A percentile compares a stretch with the other conserved stretches of the same genome.
Evolutionary conservation across 1,140 invertebrate species (phyloP).

Genomic region (Apis florea): DNA sequence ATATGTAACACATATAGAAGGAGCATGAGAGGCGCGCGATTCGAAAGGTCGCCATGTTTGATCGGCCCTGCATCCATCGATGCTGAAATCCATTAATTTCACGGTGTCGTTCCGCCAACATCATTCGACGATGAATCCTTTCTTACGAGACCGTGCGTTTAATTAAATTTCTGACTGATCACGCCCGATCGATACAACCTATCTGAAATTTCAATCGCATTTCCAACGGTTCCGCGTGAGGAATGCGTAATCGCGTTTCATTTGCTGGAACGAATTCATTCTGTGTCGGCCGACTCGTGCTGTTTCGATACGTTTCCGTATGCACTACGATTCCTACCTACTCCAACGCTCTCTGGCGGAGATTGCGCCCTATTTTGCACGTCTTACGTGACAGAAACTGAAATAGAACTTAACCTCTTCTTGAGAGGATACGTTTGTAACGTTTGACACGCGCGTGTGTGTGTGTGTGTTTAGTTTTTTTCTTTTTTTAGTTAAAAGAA

Average conservation of each 20-base stretch:
- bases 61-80: background rate
- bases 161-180: constrained; percentile 12
- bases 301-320: background rate
- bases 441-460: too few species aligned
- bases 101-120: background rate
- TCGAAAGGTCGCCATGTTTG: background rate
- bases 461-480: too few species aligned
- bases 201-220: constrained; percentile 21
- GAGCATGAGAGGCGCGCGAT: background rate
- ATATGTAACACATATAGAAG: too few species aligned
- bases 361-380: background rate
- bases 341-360: background rate
- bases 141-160: background rate
- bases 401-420: background rate
- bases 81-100: constrained; percentile 22
- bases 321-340: background rate
- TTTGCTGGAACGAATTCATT: constrained; percentile 5
- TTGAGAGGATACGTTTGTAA: too few species aligned
- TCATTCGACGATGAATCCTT: constrained; percentile 3
- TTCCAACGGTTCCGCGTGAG: background rate
- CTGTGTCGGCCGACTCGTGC: background rate
- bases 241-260: constrained; percentile 18
- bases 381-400: background rate
- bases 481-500: too few species aligned
- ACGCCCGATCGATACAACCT: constrained; percentile 1